A percentile compares a stretch with the other conserved stretches of the same genome.
phyloP scores from a whole-genome alignment of 2,888 invertebrate species.

The Torymus tubicola region DNA sequence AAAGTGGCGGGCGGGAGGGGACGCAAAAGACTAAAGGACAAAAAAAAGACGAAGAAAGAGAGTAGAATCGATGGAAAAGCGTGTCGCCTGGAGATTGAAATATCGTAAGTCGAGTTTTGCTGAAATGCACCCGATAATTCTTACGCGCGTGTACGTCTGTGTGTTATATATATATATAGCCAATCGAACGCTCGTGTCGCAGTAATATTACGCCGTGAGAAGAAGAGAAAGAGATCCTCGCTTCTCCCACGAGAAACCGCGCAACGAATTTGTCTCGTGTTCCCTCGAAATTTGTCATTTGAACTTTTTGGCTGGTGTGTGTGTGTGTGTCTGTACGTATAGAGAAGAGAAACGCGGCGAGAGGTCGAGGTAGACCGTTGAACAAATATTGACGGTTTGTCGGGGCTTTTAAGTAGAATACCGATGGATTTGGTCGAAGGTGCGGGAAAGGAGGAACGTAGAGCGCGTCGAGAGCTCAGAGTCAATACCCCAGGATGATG shows the following conservation, averaged over 20 bases:
- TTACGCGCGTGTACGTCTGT: not conserved
- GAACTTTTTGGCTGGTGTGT: not conserved
- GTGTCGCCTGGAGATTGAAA: conserved; percentile 49
- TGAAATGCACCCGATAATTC: conserved; percentile 22
- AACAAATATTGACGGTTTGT: too few species aligned
- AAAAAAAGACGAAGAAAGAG: too few species aligned
- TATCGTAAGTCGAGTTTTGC: conserved; percentile 27
- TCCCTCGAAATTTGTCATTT: not conserved
- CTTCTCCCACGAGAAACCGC: not conserved
- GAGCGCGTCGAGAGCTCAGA: too few species aligned
- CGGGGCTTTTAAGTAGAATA: too few species aligned
- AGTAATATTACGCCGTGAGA: conserved; percentile 6
- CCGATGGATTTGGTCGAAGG: too few species aligned
- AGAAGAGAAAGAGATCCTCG: not conserved
- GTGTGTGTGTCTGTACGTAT: too few species aligned
- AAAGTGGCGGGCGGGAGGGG: not conserved
- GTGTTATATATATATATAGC: conserved; percentile 11
- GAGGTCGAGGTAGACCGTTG: too few species aligned
- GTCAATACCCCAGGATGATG: too few species aligned
- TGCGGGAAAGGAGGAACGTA: too few species aligned
- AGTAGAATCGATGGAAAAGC: conserved; percentile 37
- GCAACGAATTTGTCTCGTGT: conserved; percentile 13
- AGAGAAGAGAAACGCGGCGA: too few species aligned
- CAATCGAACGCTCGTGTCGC: conserved; percentile 5
- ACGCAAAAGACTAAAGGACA: not conserved